Conservation (phyloP, 2,113 vertebrate genomes). For the Elanoides forficatus region DNA sequence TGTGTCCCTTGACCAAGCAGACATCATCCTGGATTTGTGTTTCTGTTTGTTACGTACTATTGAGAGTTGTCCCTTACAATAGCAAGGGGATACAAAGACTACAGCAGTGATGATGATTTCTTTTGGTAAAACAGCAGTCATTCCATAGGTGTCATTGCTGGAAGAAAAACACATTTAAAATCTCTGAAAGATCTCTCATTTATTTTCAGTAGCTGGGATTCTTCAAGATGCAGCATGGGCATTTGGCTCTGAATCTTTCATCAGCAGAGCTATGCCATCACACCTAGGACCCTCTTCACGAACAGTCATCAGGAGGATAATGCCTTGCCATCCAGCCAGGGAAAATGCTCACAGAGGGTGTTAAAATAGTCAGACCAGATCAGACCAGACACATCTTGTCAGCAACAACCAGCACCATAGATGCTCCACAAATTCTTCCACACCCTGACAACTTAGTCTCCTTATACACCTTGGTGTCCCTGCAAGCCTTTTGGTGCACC, state of each 20-base stretch:
- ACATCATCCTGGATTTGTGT: neutral
- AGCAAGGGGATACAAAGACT: neutral
- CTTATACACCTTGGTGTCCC: neutral
- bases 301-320: neutral
- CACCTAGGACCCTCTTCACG: neutral
- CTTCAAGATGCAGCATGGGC: neutral
- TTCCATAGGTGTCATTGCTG: neutral
- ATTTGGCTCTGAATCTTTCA: neutral
- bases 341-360: neutral
- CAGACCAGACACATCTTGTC: neutral
- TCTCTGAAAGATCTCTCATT: neutral
- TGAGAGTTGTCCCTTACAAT: neutral
- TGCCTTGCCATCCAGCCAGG: neutral
- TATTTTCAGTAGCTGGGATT: neutral
- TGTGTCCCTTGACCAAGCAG: neutral
- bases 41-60: neutral
- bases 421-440: neutral
- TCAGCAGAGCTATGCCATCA: neutral
- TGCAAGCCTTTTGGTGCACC: neutral
- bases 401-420: neutral
- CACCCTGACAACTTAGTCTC: neutral
- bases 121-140: neutral
- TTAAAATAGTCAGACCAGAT: neutral
- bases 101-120: neutral
- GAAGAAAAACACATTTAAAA: neutral